phyloP scores from a whole-genome alignment of 1,140 invertebrate species.

The Rhopalosiphum maidis region DNA sequence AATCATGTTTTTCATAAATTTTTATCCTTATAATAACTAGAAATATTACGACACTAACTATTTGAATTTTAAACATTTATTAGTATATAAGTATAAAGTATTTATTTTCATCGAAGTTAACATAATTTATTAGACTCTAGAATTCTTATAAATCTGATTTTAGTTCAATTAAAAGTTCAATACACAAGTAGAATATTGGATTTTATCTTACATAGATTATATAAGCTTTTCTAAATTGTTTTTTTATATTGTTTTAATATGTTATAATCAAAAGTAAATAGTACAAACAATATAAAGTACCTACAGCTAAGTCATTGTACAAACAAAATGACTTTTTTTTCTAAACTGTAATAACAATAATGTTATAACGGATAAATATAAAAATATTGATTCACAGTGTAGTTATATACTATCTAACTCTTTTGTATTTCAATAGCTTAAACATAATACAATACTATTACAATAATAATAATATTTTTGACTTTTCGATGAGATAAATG shows the following conservation, averaged over 20 bases:
- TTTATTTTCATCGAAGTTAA: background rate
- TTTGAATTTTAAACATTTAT: background rate
- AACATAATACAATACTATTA: background rate
- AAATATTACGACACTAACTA: too few relatives aligned
- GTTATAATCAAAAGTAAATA: slow-evolving; percentile 5
- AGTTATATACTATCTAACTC: background rate
- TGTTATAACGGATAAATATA: background rate
- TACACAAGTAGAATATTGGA: background rate
- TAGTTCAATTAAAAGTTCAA: background rate
- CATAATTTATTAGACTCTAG: background rate
- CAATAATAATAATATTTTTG: background rate
- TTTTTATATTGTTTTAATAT: background rate
- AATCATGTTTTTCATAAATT: background rate
- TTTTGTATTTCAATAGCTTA: background rate
- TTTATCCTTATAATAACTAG: background rate
- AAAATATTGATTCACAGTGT: background rate
- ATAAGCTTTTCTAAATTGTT: background rate
- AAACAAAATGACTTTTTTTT: background rate
- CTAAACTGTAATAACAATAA: background rate
- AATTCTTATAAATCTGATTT: background rate
- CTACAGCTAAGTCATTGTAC: background rate
- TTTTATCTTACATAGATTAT: background rate
- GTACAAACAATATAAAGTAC: background rate
- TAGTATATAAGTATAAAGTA: too few relatives aligned
- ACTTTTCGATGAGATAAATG: background rate